Percentiles rank a stretch among this genome's conserved stretches.
These are phyloP conservation scores for Eleutherodactylus coqui DNA, from an alignment of 2,797 vertebrate species.

Conservation along the genomic window DNA sequence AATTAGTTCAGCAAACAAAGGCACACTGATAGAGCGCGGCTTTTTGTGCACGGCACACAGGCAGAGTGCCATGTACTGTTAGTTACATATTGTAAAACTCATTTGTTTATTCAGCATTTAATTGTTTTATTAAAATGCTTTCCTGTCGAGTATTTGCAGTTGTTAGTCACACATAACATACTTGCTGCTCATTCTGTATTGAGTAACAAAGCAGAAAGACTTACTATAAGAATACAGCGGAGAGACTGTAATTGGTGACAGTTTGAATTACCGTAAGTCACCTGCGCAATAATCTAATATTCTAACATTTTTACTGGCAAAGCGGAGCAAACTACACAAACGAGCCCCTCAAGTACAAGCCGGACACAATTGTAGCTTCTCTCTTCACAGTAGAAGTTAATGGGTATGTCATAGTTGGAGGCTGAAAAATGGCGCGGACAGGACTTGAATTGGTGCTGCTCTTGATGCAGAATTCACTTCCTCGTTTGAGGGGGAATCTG, in stretches of 20 bases:
- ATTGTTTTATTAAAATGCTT: background rate
- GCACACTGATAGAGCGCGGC: background rate
- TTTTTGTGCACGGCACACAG: background rate
- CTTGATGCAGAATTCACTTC: too few species aligned
- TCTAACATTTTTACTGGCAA: too few species aligned
- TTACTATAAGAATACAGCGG: background rate
- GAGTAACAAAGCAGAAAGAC: background rate
- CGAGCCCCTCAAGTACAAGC: too few species aligned
- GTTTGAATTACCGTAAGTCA: background rate
- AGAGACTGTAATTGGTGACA: background rate
- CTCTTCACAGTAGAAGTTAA: too few species aligned
- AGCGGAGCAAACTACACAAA: too few species aligned
- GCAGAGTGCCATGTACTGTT: slow-evolving; percentile 3
- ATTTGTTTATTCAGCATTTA: slow-evolving; percentile 17
- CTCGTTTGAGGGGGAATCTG: too few species aligned
- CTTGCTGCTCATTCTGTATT: background rate
- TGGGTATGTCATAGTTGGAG: too few species aligned
- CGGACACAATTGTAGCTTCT: too few species aligned
- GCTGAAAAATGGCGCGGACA: too few species aligned
- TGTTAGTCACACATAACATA: background rate
- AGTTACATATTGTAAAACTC: slow-evolving; percentile 15
- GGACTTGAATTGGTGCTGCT: too few species aligned
- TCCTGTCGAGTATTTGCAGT: background rate
- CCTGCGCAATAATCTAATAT: background rate
- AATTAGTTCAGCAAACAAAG: slow-evolving; percentile 14